A percentile compares a stretch with the other conserved stretches of the same genome.
Conservation (phyloP, 2,797 vertebrate genomes). For the Ptychadena robeensis region DNA sequence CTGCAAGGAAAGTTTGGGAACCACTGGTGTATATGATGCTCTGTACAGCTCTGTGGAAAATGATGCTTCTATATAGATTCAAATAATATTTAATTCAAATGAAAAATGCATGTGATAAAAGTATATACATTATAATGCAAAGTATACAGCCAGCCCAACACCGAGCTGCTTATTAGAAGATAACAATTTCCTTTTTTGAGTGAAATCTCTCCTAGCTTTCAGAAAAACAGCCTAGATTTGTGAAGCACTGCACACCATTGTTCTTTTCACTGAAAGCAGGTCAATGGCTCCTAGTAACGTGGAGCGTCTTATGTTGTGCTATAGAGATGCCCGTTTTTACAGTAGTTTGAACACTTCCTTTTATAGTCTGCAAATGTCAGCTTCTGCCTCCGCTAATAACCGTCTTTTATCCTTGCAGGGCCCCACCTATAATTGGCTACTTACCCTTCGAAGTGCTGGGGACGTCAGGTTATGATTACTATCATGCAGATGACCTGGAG, state of each 20-base stretch:
- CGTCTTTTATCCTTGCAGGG: slow-evolving; percentile 74
- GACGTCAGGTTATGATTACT: slow-evolving; percentile 90
- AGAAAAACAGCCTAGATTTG: neutral
- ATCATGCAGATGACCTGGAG: slow-evolving; percentile 90
- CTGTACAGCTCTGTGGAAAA: no score
- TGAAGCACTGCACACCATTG: neutral
- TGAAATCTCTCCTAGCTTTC: neutral
- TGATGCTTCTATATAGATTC: no score
- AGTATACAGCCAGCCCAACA: no score
- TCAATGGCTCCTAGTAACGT: neutral
- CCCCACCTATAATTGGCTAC: slow-evolving; percentile 88
- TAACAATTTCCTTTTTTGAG: neutral
- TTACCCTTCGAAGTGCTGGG: slow-evolving; percentile 90
- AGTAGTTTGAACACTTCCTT: neutral
- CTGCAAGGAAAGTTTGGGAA: no score
- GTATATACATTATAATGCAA: no score
- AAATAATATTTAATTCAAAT: no score
- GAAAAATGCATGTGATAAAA: no score
- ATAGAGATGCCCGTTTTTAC: slow-evolving; percentile 12
- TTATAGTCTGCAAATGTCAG: slow-evolving; percentile 14
- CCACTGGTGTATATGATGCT: no score
- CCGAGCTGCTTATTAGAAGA: neutral
- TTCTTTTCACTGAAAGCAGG: slow-evolving; percentile 6
- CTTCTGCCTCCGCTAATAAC: slow-evolving; percentile 62
- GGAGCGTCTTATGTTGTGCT: neutral